Evolutionary conservation across 2,797 vertebrate genomes (phyloP).

Genomic region (Orientallactaga sibirica): DNA sequence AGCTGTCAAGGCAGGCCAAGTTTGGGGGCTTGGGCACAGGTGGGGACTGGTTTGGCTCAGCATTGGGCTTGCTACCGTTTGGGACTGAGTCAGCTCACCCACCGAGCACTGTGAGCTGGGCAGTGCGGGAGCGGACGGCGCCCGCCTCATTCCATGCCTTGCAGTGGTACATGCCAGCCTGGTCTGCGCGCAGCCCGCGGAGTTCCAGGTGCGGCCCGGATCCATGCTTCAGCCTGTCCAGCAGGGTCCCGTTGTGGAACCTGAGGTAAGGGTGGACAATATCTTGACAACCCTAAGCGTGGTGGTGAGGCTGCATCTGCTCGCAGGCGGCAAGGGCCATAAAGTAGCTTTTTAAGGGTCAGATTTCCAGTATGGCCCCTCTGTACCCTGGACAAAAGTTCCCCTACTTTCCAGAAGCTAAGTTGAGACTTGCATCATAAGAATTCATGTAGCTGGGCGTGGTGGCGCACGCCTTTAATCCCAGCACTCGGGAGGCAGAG

Average conservation of each 20-base stretch:
- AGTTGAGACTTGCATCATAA: too few species aligned
- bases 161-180: slow-evolving; percentile 95
- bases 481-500: too few species aligned
- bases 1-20: neutral
- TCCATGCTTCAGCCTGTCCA: slow-evolving; percentile 89
- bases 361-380: too few species aligned
- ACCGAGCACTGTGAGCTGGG: slow-evolving; percentile 93
- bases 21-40: neutral
- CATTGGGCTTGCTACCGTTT: neutral
- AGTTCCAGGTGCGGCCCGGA: slow-evolving; percentile 91
- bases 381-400: neutral
- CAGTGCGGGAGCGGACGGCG: slow-evolving; percentile 91
- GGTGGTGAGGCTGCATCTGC: too few species aligned
- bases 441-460: neutral
- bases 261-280: slow-evolving; percentile 84
- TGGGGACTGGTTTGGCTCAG: neutral
- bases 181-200: slow-evolving; percentile 87
- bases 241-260: slow-evolving; percentile 96
- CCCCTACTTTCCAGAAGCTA: neutral
- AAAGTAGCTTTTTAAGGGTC: neutral
- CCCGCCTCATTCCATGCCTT: slow-evolving; percentile 94
- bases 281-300: neutral
- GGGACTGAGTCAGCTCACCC: slow-evolving; percentile 87
- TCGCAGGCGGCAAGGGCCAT: neutral
- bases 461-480: too few species aligned